Percentiles rank a stretch among this genome's conserved stretches.
Conservation (phyloP, 2,888 invertebrate genomes). For the Acanthacorydalis orientalis region DNA sequence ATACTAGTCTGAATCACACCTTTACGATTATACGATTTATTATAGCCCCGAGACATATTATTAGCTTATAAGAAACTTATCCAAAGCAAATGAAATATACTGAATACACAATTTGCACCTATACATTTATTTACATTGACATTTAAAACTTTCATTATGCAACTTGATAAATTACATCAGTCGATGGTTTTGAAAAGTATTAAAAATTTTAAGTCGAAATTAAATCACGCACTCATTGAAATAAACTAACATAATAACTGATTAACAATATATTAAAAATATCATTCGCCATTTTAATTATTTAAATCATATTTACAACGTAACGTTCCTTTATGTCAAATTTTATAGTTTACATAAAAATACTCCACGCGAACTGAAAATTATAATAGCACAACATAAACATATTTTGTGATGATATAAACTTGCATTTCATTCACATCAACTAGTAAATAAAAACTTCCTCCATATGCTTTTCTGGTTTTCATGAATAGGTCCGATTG, state of each 20-base stretch:
- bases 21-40: slow-evolving; percentile 23
- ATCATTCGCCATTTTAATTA: slow-evolving; percentile 4
- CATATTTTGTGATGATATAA: background rate
- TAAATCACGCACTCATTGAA: no score
- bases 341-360: background rate
- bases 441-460: slow-evolving; percentile 4
- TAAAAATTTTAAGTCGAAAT: no score
- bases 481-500: no score
- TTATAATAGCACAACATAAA: background rate
- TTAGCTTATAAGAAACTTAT: no score
- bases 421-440: background rate
- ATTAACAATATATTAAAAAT: background rate
- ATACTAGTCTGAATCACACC: slow-evolving; percentile 32
- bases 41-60: slow-evolving; percentile 29
- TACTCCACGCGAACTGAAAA: background rate
- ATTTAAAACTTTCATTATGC: no score
- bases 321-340: background rate
- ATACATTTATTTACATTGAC: no score
- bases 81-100: no score
- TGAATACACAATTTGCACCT: no score
- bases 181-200: no score
- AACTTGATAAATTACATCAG: no score
- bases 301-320: background rate
- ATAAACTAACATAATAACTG: no score
- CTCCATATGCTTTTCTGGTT: slow-evolving; percentile 4